Percentiles rank a stretch among this genome's conserved stretches.
phyloP scores from a whole-genome alignment of 2,797 vertebrate genomes.

The Chloroceryle inda region DNA sequence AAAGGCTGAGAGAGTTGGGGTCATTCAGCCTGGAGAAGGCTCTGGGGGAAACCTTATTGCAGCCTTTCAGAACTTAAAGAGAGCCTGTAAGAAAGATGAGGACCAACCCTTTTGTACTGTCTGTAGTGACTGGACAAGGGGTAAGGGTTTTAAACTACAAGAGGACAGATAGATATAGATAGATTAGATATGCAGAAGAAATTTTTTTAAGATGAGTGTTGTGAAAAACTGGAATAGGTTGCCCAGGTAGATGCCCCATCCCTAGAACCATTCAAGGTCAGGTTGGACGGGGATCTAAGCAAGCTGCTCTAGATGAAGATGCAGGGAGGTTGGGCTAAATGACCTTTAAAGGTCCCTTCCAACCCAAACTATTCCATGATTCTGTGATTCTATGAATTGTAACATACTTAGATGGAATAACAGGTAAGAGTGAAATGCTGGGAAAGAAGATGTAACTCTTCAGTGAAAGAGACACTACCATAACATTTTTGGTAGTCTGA shows the following conservation, averaged over 20 bases:
- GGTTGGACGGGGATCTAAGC: neutral
- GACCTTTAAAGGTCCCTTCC: neutral
- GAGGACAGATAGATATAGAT: neutral
- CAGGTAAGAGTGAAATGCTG: neutral
- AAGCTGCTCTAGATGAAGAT: neutral
- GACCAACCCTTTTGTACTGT: neutral
- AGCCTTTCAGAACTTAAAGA: neutral
- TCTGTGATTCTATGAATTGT: neutral
- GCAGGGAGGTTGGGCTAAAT: neutral
- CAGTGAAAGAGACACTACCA: neutral
- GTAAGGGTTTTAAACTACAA: neutral
- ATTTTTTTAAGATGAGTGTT: neutral
- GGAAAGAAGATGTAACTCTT: neutral
- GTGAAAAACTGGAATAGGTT: neutral
- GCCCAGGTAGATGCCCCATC: neutral
- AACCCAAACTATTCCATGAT: neutral
- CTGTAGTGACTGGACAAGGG: neutral
- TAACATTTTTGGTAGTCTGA: neutral
- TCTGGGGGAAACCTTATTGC: neutral
- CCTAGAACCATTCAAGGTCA: neutral
- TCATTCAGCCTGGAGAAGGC: neutral
- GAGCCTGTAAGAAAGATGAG: neutral
- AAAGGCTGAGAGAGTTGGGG: neutral
- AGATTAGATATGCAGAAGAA: neutral
- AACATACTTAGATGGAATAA: neutral